Evolutionary conservation across 2,888 invertebrate species (phyloP), one percentile per base, ranked within the genome.

Genomic region (Maniola hyperantus): DNA sequence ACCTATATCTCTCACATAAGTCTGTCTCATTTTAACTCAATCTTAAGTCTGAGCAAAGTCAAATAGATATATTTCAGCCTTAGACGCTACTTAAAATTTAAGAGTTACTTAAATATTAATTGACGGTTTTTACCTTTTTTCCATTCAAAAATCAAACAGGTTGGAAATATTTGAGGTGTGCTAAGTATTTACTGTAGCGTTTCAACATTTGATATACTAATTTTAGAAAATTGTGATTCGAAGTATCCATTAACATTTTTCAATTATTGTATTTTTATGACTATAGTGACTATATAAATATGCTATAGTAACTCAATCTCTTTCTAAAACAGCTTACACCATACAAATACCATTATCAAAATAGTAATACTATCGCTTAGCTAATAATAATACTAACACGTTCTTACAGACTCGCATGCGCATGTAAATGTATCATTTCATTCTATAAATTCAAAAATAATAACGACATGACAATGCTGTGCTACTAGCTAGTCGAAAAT

Each of bases 361-460:
- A 13, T 51, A 51, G 7, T 13, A n/a, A 36, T n/a, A n/a, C n/a
- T n/a, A n/a, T 36, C 36, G 10, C 18, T 36, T 15, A 54, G 8
- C 8, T 36, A 39, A 54, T 11, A 15, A 18, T n/a, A 33, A 33
- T 18, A 11, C 15, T 26, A 15, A 36, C 8, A 13, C 7, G 0
- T 34, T 18, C 33, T 46, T 58, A 20, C n/a, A 7, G 11, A 20
- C 18, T 50, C 36, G 60, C 48, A 60, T 60, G 59, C n/a, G 60
- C 48, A 60, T 60, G 60, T 13, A 48, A 48, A 15, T 50, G 10
- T 20, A 11, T 36, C n/a, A 8, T 55, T 55, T 55, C 5, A 5
- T 96, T 96, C 48, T 97, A 97, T 87, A 97, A 97, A 1, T 93
- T 20, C 0, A 42, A 13, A 20, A 39, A 20, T 11, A 39, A 55